Conservation (phyloP, 1,140 invertebrate genomes). For the Batillaria attramentaria region DNA sequence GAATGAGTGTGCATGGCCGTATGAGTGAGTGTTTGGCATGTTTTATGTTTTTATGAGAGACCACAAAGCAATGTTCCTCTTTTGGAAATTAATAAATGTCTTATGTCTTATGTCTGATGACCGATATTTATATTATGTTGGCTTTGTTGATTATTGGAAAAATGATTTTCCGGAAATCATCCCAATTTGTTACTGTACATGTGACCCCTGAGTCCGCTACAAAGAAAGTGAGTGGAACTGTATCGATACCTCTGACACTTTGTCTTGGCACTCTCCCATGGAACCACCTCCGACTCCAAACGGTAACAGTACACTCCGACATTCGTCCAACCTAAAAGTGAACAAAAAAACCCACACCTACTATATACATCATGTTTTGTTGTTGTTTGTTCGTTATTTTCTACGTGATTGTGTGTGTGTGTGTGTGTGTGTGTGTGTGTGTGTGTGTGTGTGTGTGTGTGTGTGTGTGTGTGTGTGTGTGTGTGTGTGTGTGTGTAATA, state of each 20-base stretch:
- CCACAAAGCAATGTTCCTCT: no score
- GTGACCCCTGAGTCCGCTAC: background rate
- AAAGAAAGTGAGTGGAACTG: background rate
- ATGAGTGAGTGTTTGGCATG: no score
- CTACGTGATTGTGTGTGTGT: background rate
- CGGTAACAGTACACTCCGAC: conserved; percentile 21
- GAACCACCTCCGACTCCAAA: background rate
- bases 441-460: no score
- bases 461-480: no score
- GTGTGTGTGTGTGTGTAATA: no score
- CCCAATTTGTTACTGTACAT: no score
- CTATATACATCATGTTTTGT: background rate
- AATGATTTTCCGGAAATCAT: no score
- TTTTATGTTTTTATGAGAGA: no score
- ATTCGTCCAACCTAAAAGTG: conserved; percentile 11
- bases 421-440: background rate
- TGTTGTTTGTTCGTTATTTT: background rate
- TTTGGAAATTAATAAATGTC: no score
- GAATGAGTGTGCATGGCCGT: no score
- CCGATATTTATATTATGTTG: background rate
- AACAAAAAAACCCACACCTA: background rate
- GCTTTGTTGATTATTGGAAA: no score
- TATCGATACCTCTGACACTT: conserved; percentile 10
- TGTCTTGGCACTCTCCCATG: conserved; percentile 14
- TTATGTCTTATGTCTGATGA: background rate